Evolutionary conservation across 2,113 vertebrate species (phyloP).

Genomic region (Zosterops japonicus): DNA sequence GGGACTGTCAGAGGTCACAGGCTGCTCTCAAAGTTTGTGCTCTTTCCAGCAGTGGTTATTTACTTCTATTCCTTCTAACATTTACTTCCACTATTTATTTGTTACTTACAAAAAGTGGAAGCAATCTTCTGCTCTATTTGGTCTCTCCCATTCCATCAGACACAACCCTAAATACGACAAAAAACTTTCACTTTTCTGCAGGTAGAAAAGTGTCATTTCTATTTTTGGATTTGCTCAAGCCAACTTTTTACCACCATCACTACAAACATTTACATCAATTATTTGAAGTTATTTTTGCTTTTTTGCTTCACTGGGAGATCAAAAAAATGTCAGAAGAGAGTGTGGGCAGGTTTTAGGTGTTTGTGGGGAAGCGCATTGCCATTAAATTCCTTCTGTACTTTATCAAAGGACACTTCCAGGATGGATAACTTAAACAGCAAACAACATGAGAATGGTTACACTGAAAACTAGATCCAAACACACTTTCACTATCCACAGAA

Average conservation of each 20-base stretch:
- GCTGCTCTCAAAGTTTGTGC: neutral
- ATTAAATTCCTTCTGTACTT: neutral
- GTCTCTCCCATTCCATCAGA: neutral
- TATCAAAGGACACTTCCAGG: neutral
- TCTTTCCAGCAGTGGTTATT: neutral
- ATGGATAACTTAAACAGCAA: neutral
- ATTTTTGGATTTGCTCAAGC: neutral
- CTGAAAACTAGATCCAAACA: neutral
- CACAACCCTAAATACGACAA: neutral
- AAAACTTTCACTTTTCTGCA: neutral
- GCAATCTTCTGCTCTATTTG: neutral
- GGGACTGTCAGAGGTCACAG: neutral
- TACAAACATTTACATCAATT: neutral
- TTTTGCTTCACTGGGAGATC: neutral
- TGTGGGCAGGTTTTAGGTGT: neutral
- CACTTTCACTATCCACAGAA: neutral
- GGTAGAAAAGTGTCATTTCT: neutral
- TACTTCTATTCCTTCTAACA: neutral
- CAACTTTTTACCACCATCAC: neutral
- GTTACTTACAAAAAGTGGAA: neutral
- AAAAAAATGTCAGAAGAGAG: neutral
- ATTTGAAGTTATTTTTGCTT: neutral
- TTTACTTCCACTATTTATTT: neutral
- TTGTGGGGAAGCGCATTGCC: rapidly evolving
- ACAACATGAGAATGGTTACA: neutral